phyloP scores from a whole-genome alignment of 2,113 vertebrate genomes.

The Turdus rufiventris region DNA sequence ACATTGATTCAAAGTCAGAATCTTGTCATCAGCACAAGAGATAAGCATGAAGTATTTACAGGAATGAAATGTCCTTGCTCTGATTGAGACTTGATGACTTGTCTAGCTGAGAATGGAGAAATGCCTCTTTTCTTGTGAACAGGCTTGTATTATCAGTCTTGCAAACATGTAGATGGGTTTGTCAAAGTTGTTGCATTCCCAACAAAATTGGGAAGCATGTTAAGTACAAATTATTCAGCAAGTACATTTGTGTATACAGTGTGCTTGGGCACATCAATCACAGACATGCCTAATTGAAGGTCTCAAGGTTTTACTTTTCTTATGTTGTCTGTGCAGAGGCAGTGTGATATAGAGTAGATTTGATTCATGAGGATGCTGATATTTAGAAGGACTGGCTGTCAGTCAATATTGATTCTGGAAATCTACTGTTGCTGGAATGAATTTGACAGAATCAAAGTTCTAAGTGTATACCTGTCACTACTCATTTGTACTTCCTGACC shows the following conservation, averaged over 20 bases:
- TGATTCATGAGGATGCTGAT: not conserved
- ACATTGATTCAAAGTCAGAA: not conserved
- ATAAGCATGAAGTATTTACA: not conserved
- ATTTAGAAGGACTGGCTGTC: not conserved
- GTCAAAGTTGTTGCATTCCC: not conserved
- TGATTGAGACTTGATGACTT: not conserved
- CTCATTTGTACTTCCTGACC: not conserved
- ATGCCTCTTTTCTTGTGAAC: not conserved
- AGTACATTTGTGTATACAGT: not conserved
- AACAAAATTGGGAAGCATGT: not conserved
- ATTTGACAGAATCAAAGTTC: constrained; percentile 13
- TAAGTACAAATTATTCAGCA: not conserved
- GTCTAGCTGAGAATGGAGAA: not conserved
- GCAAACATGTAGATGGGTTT: not conserved
- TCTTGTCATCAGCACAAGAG: not conserved
- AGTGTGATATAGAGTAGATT: not conserved
- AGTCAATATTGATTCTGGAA: constrained; percentile 22
- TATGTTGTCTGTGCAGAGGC: not conserved
- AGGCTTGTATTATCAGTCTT: not conserved
- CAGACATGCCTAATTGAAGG: not conserved
- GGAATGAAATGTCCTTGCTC: not conserved
- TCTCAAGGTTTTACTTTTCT: not conserved
- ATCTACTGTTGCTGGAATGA: not conserved
- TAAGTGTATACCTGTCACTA: not conserved
- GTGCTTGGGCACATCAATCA: not conserved